Conservation (phyloP, 2,888 invertebrate genomes). For the Leucozona laternaria region DNA sequence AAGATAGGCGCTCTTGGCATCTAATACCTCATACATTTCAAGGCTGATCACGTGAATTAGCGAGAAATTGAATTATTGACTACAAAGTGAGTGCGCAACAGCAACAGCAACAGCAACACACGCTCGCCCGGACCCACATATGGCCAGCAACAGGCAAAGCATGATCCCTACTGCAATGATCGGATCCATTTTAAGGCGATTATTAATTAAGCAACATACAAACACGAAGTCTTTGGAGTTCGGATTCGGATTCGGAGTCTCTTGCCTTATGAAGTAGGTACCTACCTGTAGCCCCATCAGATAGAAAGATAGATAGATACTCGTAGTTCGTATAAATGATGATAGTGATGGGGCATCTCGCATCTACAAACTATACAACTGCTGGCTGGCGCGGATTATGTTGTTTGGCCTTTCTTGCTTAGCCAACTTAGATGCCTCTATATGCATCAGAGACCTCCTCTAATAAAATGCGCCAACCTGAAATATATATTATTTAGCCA, state of each 20-base stretch:
- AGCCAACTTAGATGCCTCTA: not conserved
- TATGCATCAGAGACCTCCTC: not conserved
- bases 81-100: conserved; percentile 62
- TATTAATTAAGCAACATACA: conserved; percentile 73
- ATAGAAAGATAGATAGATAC: conserved; percentile 38
- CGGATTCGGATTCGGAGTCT: not conserved
- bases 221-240: conserved; percentile 12
- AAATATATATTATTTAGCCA: conserved; percentile 63
- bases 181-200: conserved; percentile 65
- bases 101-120: conserved; percentile 25
- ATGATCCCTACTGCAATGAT: conserved; percentile 48
- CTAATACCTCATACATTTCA: conserved; percentile 74
- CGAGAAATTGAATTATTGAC: conserved; percentile 74
- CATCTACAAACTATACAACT: too few relatives aligned
- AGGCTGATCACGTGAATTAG: conserved; percentile 76
- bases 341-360: conserved; percentile 46
- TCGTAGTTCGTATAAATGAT: not conserved
- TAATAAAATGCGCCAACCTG: conserved; percentile 35
- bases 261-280: conserved; percentile 12
- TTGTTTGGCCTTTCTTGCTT: conserved; percentile 45
- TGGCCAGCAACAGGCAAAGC: not conserved
- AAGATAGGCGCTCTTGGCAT: conserved; percentile 59
- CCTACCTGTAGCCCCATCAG: conserved; percentile 2
- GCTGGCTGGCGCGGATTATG: conserved; percentile 58
- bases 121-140: conserved; percentile 14